Evolutionary conservation across 1,140 invertebrate genomes (phyloP).

Genomic region (Diplogasteroides magnus): DNA sequence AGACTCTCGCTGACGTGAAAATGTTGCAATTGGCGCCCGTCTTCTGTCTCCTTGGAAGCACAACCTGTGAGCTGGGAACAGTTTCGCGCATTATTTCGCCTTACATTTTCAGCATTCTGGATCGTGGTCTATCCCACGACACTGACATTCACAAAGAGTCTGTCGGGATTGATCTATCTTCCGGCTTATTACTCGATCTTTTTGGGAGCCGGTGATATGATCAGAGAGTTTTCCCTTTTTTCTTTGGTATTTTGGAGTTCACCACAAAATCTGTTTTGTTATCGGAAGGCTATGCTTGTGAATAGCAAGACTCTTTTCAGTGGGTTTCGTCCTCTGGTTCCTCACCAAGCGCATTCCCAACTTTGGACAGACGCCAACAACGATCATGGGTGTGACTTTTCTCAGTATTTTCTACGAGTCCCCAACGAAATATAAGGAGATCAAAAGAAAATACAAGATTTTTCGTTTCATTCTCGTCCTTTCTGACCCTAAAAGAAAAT

Average conservation of each 20-base stretch:
- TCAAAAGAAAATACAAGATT: too few relatives aligned
- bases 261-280: too few relatives aligned
- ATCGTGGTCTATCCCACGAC: conserved; percentile 24
- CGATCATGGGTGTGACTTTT: background rate
- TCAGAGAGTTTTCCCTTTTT: conserved; percentile 10
- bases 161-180: conserved; percentile 15
- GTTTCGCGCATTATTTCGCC: conserved; percentile 4
- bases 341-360: background rate
- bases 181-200: conserved; percentile 20
- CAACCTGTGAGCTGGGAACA: conserved; percentile 4
- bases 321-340: background rate
- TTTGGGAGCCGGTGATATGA: conserved; percentile 17
- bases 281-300: background rate
- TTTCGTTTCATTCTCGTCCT: background rate
- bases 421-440: too few relatives aligned
- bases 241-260: too few relatives aligned
- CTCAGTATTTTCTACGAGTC: too few relatives aligned
- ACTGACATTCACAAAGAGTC: conserved; percentile 13
- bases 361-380: background rate
- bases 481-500: background rate
- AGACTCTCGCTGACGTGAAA: background rate
- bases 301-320: background rate
- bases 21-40: background rate
- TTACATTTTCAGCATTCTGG: conserved; percentile 22
- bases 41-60: background rate